phyloP scores from a whole-genome alignment of 1,140 invertebrate genomes.

The Zaprionus davidi region DNA sequence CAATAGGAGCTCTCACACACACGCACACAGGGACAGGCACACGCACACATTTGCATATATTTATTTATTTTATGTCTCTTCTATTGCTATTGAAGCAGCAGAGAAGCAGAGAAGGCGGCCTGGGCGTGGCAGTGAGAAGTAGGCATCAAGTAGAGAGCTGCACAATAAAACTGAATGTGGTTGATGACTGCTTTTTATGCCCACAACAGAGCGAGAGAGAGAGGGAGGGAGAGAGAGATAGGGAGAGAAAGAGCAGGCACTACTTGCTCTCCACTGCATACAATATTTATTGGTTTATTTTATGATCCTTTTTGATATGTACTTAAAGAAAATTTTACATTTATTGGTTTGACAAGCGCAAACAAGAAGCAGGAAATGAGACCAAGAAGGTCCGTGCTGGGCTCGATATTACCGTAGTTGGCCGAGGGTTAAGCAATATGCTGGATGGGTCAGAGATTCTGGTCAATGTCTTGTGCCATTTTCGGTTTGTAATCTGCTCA shows the following conservation, averaged over 20 bases:
- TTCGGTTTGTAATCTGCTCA: conserved; percentile 80
- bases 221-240: not conserved
- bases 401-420: conserved; percentile 40
- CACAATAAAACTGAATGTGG: conserved; percentile 71
- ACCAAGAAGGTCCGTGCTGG: conserved; percentile 36
- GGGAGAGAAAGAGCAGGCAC: not conserved
- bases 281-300: conserved; percentile 81
- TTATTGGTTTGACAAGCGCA: conserved; percentile 79
- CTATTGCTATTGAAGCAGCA: conserved; percentile 40
- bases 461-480: conserved; percentile 70
- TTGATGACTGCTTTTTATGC: conserved; percentile 55
- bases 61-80: conserved; percentile 78
- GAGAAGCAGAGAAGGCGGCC: not conserved
- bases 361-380: conserved; percentile 38
- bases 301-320: conserved; percentile 80
- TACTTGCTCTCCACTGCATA: conserved; percentile 36
- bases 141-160: conserved; percentile 63
- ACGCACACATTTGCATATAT: conserved; percentile 70
- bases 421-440: conserved; percentile 16
- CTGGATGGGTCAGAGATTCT: conserved; percentile 52
- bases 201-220: conserved; percentile 25
- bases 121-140: conserved; percentile 21
- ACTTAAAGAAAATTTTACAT: conserved; percentile 81
- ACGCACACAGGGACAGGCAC: conserved; percentile 4
- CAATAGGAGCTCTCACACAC: conserved; percentile 36